Percentiles rank a stretch among this genome's conserved stretches.
These are phyloP conservation scores for Vespertilio murinus DNA, from an alignment of 2,797 vertebrate species.

Conservation along the genomic window DNA sequence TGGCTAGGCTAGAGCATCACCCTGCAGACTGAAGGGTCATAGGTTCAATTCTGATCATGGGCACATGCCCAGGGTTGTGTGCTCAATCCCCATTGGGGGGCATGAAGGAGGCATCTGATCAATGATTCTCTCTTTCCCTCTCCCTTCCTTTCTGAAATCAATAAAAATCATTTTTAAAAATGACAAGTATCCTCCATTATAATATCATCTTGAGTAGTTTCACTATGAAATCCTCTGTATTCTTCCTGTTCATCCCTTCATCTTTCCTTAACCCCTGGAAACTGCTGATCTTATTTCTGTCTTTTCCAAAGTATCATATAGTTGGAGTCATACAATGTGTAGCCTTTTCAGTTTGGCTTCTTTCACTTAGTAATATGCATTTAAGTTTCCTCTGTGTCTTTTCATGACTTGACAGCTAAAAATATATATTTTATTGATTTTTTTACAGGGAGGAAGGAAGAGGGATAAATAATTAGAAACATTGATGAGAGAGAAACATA, in stretches of 20 bases:
- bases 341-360: not conserved
- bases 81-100: no score
- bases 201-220: not conserved
- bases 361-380: not conserved
- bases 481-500: no score
- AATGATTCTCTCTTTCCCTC: no score
- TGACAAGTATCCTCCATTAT: not conserved
- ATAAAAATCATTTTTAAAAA: not conserved
- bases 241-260: not conserved
- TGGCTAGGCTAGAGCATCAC: no score
- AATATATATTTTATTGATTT: no score
- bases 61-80: no score
- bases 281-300: not conserved
- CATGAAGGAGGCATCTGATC: no score
- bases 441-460: no score
- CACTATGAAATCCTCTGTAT: not conserved
- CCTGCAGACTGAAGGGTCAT: no score
- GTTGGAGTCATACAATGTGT: not conserved
- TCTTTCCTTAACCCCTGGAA: not conserved
- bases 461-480: no score
- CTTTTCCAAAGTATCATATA: not conserved
- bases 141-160: no score
- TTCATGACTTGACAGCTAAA: not conserved
- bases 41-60: no score
- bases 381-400: not conserved